phyloP scores from a whole-genome alignment of 2,888 invertebrate genomes.

The Mimumesa dahlbomi region DNA sequence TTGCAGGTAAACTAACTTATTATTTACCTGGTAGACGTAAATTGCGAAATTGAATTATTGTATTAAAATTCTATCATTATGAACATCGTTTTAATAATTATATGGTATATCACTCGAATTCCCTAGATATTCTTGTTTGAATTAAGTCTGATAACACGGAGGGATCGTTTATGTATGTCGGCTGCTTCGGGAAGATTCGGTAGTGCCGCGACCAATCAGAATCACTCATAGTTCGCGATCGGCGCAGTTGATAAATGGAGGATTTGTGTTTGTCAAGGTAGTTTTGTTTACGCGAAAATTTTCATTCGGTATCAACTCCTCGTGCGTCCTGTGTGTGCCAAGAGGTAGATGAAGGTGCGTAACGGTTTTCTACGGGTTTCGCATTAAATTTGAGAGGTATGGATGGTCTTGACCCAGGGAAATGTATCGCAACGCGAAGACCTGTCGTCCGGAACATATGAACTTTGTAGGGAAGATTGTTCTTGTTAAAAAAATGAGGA shows the following conservation, averaged over 20 bases:
- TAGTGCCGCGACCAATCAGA: conserved; percentile 64
- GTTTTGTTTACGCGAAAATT: conserved; percentile 85
- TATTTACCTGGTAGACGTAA: no score
- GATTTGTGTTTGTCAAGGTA: conserved; percentile 86
- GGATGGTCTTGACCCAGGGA: conserved; percentile 26
- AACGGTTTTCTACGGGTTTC: conserved; percentile 45
- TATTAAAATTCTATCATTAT: no score
- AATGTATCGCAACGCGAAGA: conserved; percentile 52
- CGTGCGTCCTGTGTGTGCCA: conserved; percentile 74
- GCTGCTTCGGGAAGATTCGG: conserved; percentile 67
- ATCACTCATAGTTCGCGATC: conserved; percentile 71
- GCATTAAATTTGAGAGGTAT: conserved; percentile 45
- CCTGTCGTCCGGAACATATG: conserved; percentile 57
- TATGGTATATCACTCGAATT: neutral
- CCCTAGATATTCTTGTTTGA: neutral
- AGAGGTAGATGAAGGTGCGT: conserved; percentile 87
- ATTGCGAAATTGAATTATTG: no score
- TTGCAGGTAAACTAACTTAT: no score
- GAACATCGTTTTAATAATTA: no score
- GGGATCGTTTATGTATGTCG: conserved; percentile 36
- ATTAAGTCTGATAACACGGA: neutral
- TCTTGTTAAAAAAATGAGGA: conserved; percentile 47
- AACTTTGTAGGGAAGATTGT: conserved; percentile 46
- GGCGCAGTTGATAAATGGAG: conserved; percentile 86
- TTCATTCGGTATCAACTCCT: conserved; percentile 75